Percentiles rank a stretch among this genome's conserved stretches.
phyloP scores from a whole-genome alignment of 2,888 invertebrate species.

The Venusia cambrica region DNA sequence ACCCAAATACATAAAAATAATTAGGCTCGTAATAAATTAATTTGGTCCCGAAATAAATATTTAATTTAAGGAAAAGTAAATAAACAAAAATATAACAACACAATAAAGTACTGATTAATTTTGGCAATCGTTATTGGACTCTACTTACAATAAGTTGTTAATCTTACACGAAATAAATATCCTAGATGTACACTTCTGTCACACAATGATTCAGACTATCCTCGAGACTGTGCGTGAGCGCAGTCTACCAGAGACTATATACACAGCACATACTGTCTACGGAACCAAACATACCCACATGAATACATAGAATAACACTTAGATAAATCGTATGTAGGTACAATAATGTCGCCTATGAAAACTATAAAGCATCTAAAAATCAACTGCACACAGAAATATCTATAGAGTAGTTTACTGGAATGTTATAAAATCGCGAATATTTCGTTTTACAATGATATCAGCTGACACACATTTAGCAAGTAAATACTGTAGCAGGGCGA shows the following conservation, averaged over 20 bases:
- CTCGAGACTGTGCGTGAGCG: conserved; percentile 29
- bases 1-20: conserved; percentile 70
- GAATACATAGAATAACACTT: conserved; percentile 60
- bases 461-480: conserved; percentile 42
- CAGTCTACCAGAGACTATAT: conserved; percentile 56
- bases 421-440: conserved; percentile 57
- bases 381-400: conserved; percentile 60
- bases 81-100: conserved; percentile 66
- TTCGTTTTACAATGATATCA: conserved; percentile 51
- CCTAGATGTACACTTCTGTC: conserved; percentile 63
- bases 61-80: conserved; percentile 69
- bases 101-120: conserved; percentile 76
- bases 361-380: conserved; percentile 69
- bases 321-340: conserved; percentile 52
- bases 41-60: conserved; percentile 81
- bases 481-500: conserved; percentile 48
- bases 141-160: conserved; percentile 66
- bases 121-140: conserved; percentile 77
- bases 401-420: conserved; percentile 65
- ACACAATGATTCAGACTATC: conserved; percentile 53
- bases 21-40: conserved; percentile 77
- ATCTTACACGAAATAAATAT: conserved; percentile 74
- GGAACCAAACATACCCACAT: conserved; percentile 57
- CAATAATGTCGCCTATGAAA: conserved; percentile 57
- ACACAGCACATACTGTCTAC: conserved; percentile 55